Percentiles rank a stretch among this genome's conserved stretches.
phyloP scores from a whole-genome alignment of 2,888 invertebrate genomes.

The Watsonalla cultraria region DNA sequence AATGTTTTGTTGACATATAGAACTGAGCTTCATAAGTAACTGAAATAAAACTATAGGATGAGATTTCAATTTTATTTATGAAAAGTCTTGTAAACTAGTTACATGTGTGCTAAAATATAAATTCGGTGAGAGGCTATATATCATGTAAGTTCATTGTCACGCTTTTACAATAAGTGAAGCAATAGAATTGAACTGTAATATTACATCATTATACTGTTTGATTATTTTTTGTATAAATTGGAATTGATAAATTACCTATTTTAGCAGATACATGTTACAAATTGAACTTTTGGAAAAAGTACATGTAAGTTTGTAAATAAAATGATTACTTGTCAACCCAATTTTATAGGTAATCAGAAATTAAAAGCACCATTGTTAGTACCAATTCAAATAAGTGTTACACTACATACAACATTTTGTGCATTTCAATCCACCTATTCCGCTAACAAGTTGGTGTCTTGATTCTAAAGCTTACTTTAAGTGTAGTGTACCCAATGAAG shows the following conservation, averaged over 20 bases:
- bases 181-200: constrained; percentile 7
- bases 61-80: constrained; percentile 21
- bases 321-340: not conserved
- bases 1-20: not conserved
- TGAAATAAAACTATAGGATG: constrained; percentile 11
- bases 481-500: no score
- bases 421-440: no score
- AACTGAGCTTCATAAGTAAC: constrained; percentile 7
- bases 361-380: constrained; percentile 11
- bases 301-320: not conserved
- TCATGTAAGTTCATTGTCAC: constrained; percentile 31
- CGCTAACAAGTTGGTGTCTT: no score
- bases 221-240: no score
- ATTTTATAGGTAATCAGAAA: not conserved
- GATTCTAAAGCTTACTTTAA: no score
- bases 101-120: constrained; percentile 54
- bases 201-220: not conserved
- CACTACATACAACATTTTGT: no score
- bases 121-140: constrained; percentile 69
- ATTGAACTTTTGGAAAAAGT: not conserved
- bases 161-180: not conserved
- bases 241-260: no score
- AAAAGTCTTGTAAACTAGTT: constrained; percentile 28
- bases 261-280: not conserved
- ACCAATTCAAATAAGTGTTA: not conserved